Evolutionary conservation across 1,140 invertebrate genomes (phyloP), one percentile per base, ranked within the genome.

Genomic region (Pseudachorutes palmiensis): DNA sequence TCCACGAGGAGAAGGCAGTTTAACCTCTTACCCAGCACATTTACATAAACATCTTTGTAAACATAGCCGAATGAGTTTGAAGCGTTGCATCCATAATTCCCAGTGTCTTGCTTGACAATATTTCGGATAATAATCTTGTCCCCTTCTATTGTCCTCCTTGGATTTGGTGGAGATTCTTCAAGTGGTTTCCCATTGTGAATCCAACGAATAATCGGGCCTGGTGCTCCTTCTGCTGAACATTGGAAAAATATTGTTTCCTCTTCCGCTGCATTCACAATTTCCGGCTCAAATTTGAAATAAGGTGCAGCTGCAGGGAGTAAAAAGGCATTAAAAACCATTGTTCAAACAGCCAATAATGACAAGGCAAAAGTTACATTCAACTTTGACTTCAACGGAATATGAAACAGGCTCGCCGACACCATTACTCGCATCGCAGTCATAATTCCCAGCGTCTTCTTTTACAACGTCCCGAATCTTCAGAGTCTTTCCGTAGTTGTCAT

Each of bases 31-130:
- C 87, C 87, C 72, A 95, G 81, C 5, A 99, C 96, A 81, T 99
- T 99, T 3, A 99, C 85, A 76, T 92, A 98, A 49, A 97, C 91
- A 82, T 99, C 95, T 76, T 94, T 93, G 80, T 96, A 99, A 16
- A 97, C 91, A 79, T 98, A 99, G 32, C 97, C 97, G 71, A 94
- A 83, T n/a, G 88, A 89, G 78, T 98, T 99, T 67, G 94, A 97
- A 0, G 95, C 96, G 81, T 99, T 99, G 74, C 84, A 86, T 68
- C 85, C 84, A 76, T 97, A 95, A 79, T 98, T 97, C 66, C 93
- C 94, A 3, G 94, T 97, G 78, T 99, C 97, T 48, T 84, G 83
- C 78, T 94, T 94, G 22, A 83, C 82, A 24, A 99, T 79, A 72
- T 89, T 87, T 16, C 86, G 83, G 69, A 98, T 91, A 1, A 86